phyloP scores from a whole-genome alignment of 2,113 vertebrate genomes.

The Collichthys lucidus region DNA sequence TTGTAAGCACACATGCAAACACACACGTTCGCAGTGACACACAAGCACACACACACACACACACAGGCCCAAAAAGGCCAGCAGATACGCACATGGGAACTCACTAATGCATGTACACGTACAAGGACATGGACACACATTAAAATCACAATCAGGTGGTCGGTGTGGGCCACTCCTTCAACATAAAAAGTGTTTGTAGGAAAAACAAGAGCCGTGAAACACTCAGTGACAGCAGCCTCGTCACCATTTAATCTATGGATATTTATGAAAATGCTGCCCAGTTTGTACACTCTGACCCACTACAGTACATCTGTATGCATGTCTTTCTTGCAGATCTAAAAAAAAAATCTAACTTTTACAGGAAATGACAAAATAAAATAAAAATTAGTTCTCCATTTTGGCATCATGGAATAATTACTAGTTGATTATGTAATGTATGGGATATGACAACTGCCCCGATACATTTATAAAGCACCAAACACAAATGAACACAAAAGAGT shows the following conservation, averaged over 20 bases:
- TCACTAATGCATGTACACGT: not conserved
- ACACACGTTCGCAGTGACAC: not conserved
- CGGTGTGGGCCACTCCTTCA: not conserved
- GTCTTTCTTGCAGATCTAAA: not conserved
- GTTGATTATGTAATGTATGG: not conserved
- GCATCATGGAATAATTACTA: not conserved
- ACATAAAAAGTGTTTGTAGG: not conserved
- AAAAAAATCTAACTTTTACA: not conserved
- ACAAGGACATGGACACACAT: not conserved
- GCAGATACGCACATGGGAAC: not conserved
- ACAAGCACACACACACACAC: not conserved
- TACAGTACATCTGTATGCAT: not conserved
- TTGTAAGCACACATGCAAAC: slow-evolving; percentile 23
- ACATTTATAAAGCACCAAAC: not conserved
- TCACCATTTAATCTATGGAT: not conserved
- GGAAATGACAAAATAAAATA: not conserved
- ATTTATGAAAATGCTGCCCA: not conserved
- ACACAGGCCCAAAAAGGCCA: not conserved
- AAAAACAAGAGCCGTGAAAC: slow-evolving; percentile 8
- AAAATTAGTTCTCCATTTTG: not conserved
- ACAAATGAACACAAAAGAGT: not conserved
- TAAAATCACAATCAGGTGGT: slow-evolving; percentile 2
- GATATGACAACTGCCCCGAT: not conserved
- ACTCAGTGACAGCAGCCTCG: not conserved
- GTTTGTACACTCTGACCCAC: too few relatives aligned